A percentile compares a stretch with the other conserved stretches of the same genome.
Conservation (phyloP, 2,797 vertebrate species). For the Tiaroga cobitis region DNA sequence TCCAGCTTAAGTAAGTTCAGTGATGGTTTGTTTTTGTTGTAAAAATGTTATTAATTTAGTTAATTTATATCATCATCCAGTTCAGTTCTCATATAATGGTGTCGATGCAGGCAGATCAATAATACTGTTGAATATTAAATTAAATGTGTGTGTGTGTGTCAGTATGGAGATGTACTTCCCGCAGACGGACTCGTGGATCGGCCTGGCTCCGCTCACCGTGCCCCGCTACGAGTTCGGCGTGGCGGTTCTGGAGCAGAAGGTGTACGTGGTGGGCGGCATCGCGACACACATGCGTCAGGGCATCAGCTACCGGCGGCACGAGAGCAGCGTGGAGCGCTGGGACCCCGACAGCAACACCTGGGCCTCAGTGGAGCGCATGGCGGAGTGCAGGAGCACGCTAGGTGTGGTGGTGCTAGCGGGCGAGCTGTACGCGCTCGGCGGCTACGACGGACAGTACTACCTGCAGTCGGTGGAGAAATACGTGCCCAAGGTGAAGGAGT, state of each 20-base stretch:
- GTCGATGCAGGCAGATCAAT: too few relatives aligned
- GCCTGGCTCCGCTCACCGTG: slow-evolving; percentile 91
- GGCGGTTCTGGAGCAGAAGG: slow-evolving; percentile 93
- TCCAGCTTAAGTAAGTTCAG: too few relatives aligned
- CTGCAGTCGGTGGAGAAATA: slow-evolving; percentile 96
- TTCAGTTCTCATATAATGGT: too few relatives aligned
- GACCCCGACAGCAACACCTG: slow-evolving; percentile 96
- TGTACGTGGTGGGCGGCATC: slow-evolving; percentile 95
- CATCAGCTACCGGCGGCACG: slow-evolving; percentile 92
- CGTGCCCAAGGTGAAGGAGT: slow-evolving; percentile 90
- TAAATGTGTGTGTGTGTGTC: slow-evolving; percentile 47
- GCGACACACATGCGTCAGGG: slow-evolving; percentile 93
- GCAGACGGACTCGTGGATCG: slow-evolving; percentile 97
- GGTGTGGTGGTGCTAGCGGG: slow-evolving; percentile 91
- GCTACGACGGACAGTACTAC: slow-evolving; percentile 96
- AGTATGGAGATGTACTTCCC: slow-evolving; percentile 99
- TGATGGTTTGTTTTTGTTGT: too few relatives aligned
- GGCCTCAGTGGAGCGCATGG: slow-evolving; percentile 92
- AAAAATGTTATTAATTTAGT: too few relatives aligned
- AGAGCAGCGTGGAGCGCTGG: slow-evolving; percentile 96
- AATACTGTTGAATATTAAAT: background rate
- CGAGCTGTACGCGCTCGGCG: slow-evolving; percentile 94
- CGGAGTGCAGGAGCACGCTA: slow-evolving; percentile 91
- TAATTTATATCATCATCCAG: too few relatives aligned
- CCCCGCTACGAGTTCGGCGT: slow-evolving; percentile 96